These are phyloP conservation scores for Baccha elongata DNA, from an alignment of 2,888 invertebrate species.

Conservation along the genomic window DNA sequence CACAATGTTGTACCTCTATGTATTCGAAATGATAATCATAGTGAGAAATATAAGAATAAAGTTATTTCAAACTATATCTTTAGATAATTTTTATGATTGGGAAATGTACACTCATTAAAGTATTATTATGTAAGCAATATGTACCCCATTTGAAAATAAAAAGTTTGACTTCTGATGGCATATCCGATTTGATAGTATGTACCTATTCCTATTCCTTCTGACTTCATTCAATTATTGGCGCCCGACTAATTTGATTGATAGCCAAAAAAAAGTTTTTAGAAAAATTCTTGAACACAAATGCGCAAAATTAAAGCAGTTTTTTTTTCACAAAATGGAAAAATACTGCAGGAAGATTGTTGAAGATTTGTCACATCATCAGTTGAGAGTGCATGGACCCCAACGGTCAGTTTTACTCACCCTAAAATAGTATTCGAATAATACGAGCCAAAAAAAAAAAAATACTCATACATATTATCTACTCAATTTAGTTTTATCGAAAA, in stretches of 20 bases:
- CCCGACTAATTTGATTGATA: constrained; percentile 24
- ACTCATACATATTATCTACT: background rate
- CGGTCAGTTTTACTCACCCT: constrained; percentile 29
- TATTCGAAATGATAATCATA: background rate
- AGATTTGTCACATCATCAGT: constrained; percentile 20
- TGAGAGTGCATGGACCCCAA: constrained; percentile 49
- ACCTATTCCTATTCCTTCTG: background rate
- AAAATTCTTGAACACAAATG: constrained; percentile 24
- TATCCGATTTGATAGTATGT: background rate
- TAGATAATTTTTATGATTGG: background rate
- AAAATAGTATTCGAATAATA: constrained; percentile 41
- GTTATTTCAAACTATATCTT: background rate
- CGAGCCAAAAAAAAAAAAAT: background rate
- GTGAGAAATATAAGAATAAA: constrained; percentile 1
- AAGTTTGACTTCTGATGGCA: background rate
- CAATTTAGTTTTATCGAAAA: constrained; percentile 10
- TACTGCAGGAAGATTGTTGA: constrained; percentile 24
- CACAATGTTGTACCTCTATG: background rate
- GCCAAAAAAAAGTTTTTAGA: constrained; percentile 34
- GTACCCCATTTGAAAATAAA: background rate
- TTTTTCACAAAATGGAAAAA: background rate
- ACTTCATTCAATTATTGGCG: constrained; percentile 40
- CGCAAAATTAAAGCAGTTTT: constrained; percentile 27
- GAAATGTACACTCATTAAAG: background rate
- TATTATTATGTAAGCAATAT: constrained; percentile 11